phyloP scores from a whole-genome alignment of 2,113 vertebrate genomes.

The Hippopotamus amphibius region DNA sequence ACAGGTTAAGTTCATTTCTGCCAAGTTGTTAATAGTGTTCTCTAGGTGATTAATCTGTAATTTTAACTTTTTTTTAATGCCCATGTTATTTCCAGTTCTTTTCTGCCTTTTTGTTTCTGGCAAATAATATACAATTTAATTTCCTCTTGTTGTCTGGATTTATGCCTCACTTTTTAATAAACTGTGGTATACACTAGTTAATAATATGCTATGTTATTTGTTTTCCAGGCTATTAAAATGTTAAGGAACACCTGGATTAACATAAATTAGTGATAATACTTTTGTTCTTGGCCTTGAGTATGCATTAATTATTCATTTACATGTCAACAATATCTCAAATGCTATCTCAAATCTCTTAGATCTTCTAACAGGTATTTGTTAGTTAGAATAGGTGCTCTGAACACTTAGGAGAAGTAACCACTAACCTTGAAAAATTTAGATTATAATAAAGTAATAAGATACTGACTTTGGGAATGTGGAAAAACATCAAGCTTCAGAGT shows the following conservation, averaged over 20 bases:
- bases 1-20: constrained; percentile 1
- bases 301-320: background rate
- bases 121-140: background rate
- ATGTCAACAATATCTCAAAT: background rate
- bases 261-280: background rate
- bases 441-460: background rate
- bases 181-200: background rate
- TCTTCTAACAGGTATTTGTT: background rate
- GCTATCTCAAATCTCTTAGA: background rate
- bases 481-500: background rate
- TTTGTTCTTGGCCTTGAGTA: background rate
- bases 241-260: background rate
- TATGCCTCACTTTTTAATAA: background rate
- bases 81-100: background rate
- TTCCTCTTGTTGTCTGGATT: constrained; percentile 14
- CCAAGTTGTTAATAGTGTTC: background rate
- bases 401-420: background rate
- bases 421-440: background rate
- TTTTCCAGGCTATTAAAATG: background rate
- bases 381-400: constrained; percentile 2
- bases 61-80: background rate
- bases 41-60: background rate
- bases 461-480: background rate
- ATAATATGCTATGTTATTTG: background rate
- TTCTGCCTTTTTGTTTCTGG: background rate